Evolutionary conservation across 1,140 invertebrate species (phyloP).

Genomic region (Drosophila bipectinata): DNA sequence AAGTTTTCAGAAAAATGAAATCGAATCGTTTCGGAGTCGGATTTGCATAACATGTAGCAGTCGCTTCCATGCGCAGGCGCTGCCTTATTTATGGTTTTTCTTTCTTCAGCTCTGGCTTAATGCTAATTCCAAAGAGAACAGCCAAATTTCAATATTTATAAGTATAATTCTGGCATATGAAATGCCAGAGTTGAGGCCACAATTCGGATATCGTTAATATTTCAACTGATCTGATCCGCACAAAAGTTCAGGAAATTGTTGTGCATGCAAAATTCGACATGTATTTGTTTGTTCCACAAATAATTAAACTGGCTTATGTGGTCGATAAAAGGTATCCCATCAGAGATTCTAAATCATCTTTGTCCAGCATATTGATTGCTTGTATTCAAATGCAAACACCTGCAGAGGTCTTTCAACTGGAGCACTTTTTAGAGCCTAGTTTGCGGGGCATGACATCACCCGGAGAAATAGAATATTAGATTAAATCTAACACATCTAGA

Average conservation of each 20-base stretch:
- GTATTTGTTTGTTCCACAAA: slow-evolving; percentile 26
- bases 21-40: slow-evolving; percentile 41
- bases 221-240: slow-evolving; percentile 21
- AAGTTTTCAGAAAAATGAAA: slow-evolving; percentile 57
- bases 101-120: slow-evolving; percentile 47
- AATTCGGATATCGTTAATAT: slow-evolving; percentile 35
- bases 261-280: slow-evolving; percentile 17
- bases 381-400: not conserved
- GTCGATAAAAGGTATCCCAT: slow-evolving; percentile 12
- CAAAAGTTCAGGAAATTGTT: slow-evolving; percentile 41
- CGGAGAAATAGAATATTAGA: not conserved
- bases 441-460: slow-evolving; percentile 33
- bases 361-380: not conserved
- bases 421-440: slow-evolving; percentile 29
- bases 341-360: slow-evolving; percentile 15
- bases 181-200: slow-evolving; percentile 70
- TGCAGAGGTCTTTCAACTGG: not conserved
- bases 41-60: slow-evolving; percentile 70
- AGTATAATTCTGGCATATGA: slow-evolving; percentile 55
- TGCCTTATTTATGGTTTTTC: slow-evolving; percentile 72
- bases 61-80: slow-evolving; percentile 31
- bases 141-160: slow-evolving; percentile 71
- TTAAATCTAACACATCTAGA: not conserved
- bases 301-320: slow-evolving; percentile 12
- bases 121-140: slow-evolving; percentile 46